Conservation (phyloP, 2,888 invertebrate genomes). For the Therioaphis trifolii region DNA sequence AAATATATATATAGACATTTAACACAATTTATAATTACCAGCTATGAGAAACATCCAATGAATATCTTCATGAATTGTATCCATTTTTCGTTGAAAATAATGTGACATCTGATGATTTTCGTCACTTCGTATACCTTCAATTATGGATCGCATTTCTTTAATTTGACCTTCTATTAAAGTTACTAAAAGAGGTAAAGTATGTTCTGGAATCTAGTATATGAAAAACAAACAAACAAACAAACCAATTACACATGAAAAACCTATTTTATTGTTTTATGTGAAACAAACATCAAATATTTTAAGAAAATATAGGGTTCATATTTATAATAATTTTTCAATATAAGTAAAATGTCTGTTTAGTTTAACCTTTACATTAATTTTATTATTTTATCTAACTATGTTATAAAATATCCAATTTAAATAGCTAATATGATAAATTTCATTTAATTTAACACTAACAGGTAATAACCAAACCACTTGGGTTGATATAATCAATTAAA, state of each 20-base stretch:
- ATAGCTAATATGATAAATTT: too few relatives aligned
- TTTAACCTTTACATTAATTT: too few relatives aligned
- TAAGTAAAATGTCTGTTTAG: too few relatives aligned
- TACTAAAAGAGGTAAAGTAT: constrained; percentile 76
- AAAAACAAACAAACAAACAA: constrained; percentile 67
- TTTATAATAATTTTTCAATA: too few relatives aligned
- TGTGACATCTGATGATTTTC: constrained; percentile 15
- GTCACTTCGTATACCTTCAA: constrained; percentile 67
- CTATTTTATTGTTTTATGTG: not conserved
- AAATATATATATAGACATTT: too few relatives aligned
- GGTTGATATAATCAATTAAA: too few relatives aligned
- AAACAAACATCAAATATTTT: too few relatives aligned
- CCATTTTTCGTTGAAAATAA: constrained; percentile 68
- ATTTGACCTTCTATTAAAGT: constrained; percentile 77
- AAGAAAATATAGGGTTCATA: too few relatives aligned
- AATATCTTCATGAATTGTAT: constrained; percentile 84
- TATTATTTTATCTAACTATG: too few relatives aligned
- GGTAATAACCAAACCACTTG: too few relatives aligned
- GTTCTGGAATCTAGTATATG: constrained; percentile 72
- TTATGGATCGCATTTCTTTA: constrained; percentile 71
- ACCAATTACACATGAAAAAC: constrained; percentile 68
- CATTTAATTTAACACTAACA: too few relatives aligned
- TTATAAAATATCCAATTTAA: too few relatives aligned
- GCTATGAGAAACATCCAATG: constrained; percentile 87
- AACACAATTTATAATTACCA: constrained; percentile 64